A percentile compares a stretch with the other conserved stretches of the same genome.
Evolutionary conservation across 1,140 invertebrate species (phyloP).

Genomic region (Drosophila teissieri): DNA sequence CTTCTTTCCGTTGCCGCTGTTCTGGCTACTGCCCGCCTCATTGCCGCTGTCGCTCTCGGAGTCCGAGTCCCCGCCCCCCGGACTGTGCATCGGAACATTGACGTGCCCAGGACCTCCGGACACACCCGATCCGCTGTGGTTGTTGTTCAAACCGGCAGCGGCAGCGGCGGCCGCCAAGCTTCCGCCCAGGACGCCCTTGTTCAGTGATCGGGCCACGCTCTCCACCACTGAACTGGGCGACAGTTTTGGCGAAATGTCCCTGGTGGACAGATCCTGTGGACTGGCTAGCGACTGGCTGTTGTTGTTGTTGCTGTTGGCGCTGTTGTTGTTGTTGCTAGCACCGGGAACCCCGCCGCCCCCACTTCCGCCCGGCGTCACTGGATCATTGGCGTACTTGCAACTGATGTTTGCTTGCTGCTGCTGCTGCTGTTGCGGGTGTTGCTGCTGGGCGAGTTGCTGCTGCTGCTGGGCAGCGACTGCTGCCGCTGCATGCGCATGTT

Average conservation of each 20-base stretch:
- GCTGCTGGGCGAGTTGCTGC: conserved; percentile 86
- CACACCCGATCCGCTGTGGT: conserved; percentile 63
- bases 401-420: conserved; percentile 85
- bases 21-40: conserved; percentile 85
- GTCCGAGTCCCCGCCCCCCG: conserved; percentile 86
- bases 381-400: conserved; percentile 89
- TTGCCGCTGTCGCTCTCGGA: conserved; percentile 86
- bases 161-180: conserved; percentile 81
- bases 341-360: conserved; percentile 33
- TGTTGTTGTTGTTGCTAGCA: conserved; percentile 73
- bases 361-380: conserved; percentile 85
- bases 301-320: conserved; percentile 84
- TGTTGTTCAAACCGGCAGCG: conserved; percentile 84
- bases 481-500: conserved; percentile 78
- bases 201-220: conserved; percentile 84
- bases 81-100: conserved; percentile 85
- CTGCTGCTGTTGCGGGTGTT: conserved; percentile 86
- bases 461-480: conserved; percentile 86
- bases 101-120: conserved; percentile 79
- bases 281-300: conserved; percentile 85
- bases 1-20: conserved; percentile 85
- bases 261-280: conserved; percentile 93
- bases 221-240: conserved; percentile 84
- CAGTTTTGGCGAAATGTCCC: conserved; percentile 83
- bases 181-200: conserved; percentile 86